phyloP scores from a whole-genome alignment of 2,888 invertebrate genomes.

The Clostera curtula region DNA sequence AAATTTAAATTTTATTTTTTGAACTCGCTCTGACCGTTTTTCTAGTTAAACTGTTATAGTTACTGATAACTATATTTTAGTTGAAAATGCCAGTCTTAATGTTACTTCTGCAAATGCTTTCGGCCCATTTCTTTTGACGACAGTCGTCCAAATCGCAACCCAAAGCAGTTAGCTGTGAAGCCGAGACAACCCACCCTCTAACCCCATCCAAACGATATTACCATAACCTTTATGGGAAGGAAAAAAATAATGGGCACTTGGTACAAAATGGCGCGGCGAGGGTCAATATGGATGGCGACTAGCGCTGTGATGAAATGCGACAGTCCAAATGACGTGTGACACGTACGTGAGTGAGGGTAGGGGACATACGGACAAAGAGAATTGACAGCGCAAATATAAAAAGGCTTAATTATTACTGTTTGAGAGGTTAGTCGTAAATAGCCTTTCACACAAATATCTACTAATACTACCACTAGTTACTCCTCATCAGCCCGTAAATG shows the following conservation, averaged over 20 bases:
- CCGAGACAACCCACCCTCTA: conserved; percentile 44
- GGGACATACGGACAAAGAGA: conserved; percentile 17
- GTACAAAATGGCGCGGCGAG: conserved; percentile 40
- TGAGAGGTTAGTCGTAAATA: too few species aligned
- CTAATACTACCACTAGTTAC: too few species aligned
- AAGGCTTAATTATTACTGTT: too few species aligned
- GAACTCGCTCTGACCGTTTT: too few species aligned
- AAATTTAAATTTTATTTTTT: too few species aligned
- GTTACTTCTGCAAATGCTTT: conserved; percentile 2
- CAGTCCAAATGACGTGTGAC: conserved; percentile 70
- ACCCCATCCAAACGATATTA: conserved; percentile 59
- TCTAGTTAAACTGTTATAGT: too few species aligned
- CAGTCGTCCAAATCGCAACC: conserved; percentile 27
- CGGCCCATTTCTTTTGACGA: conserved; percentile 36
- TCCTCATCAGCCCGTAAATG: too few species aligned
- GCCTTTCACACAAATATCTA: too few species aligned
- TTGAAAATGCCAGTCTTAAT: too few species aligned
- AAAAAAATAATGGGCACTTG: conserved; percentile 61
- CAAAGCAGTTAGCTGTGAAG: conserved; percentile 29
- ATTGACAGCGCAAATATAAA: conserved; percentile 6
- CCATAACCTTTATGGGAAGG: conserved; percentile 66
- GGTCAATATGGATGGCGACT: conserved; percentile 44
- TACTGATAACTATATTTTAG: too few species aligned
- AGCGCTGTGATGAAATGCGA: conserved; percentile 69
- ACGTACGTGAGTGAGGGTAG: conserved; percentile 46